Conservation (phyloP, 2,888 invertebrate species). For the Malthinus seriepunctatus region DNA sequence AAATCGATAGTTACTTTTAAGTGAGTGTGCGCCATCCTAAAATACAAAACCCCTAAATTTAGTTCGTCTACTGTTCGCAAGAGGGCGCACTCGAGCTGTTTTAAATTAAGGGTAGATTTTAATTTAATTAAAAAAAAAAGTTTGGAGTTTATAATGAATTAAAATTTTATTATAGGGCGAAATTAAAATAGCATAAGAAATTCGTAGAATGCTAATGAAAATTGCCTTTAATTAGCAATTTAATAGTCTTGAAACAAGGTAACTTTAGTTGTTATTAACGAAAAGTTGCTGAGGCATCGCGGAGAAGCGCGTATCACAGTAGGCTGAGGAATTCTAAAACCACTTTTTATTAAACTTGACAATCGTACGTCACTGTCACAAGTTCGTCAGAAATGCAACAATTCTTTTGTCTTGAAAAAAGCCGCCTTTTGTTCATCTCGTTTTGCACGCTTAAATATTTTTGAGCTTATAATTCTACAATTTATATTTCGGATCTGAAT, state of each 20-base stretch:
- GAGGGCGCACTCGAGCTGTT: slow-evolving; percentile 34
- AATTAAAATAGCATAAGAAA: not conserved
- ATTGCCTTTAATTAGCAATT: slow-evolving; percentile 13
- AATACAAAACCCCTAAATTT: slow-evolving; percentile 44
- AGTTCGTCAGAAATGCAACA: slow-evolving; percentile 34
- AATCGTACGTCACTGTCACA: slow-evolving; percentile 35
- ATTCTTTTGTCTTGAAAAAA: slow-evolving; percentile 29
- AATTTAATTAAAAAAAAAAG: not conserved
- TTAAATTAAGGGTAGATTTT: not conserved
- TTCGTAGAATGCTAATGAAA: slow-evolving; percentile 5
- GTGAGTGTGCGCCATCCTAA: slow-evolving; percentile 11
- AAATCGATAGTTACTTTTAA: not conserved
- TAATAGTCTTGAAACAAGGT: not conserved
- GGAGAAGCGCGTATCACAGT: slow-evolving; percentile 19
- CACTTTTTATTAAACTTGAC: slow-evolving; percentile 33
- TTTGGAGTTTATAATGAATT: not conserved
- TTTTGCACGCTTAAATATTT: slow-evolving; percentile 32
- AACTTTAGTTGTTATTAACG: slow-evolving; percentile 21
- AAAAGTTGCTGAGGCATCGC: slow-evolving; percentile 16
- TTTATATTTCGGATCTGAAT: slow-evolving; percentile 37
- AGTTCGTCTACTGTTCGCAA: slow-evolving; percentile 42
- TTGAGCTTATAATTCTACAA: slow-evolving; percentile 39
- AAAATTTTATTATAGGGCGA: slow-evolving; percentile 1
- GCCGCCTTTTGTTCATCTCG: slow-evolving; percentile 27
- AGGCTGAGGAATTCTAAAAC: slow-evolving; percentile 29